Evolutionary conservation across 2,797 vertebrate species (phyloP), one percentile per base, ranked within the genome.

Genomic region (Acrossocheilus wenchowensis): DNA sequence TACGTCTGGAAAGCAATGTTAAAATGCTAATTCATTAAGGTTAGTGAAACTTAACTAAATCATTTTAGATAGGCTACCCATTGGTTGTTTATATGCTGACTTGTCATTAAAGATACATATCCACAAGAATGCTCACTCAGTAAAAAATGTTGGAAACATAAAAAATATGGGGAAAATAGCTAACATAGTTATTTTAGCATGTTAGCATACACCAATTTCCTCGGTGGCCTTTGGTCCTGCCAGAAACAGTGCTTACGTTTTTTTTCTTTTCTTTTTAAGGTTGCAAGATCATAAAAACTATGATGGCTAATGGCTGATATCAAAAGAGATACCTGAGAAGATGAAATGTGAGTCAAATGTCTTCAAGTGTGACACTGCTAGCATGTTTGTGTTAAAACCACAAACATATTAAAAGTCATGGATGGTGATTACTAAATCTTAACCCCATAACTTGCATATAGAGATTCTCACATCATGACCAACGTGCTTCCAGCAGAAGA

Each of bases 401-500:
- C 71, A 36, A 62, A 62, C 77, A 62, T 64, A 60, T 23, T 64
- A 30, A 14, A 82, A 72, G 50, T 45, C 34, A 72, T 43, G 81
- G 81, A 82, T 12, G 50, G 21, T 43, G 19, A 26, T 54, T 45
- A 48, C 26, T 62, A 57, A 62, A 48, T 36, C 82, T 36, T 30
- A 43, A 30, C 60, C 39, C 30, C 23, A 26, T 26, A 78, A 43
- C 26, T 68, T 23, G 6, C 50, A 81, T n/a, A 26, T 64, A 75
- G 30, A 43, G 23, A 6, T 52, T 71, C 5, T 68, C 12, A 82
- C 14, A 68, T 79, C 66, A 74, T 78, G 83, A 54, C 73, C 17
- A 82, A 66, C 21, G 94, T 95, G 93, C 83, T 91, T 88, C 89
- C 92, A 21, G 45, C 78, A 21, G 89, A 86, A 68, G 92, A 92